Base-by-base conservation (phyloP, 2,888 invertebrate genomes). In the Rhamphomyia laevipes region DNA sequence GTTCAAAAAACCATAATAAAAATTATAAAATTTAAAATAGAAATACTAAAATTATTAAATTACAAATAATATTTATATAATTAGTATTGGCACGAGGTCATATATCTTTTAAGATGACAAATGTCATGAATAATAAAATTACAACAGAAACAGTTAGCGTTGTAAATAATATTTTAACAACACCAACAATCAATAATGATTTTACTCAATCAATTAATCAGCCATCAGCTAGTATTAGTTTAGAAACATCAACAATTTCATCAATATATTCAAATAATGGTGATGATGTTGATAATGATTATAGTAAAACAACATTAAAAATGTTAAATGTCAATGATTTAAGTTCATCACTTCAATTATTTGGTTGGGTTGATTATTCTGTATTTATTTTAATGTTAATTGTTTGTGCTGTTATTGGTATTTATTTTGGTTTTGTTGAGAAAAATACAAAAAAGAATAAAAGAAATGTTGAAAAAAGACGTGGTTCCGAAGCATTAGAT, bases 401-500 rank as follows among this genome's bases (percentile, higher is more conserved):
- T n/a, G 72, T 83, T 42, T 89, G 88, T 67, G 81, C 87, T 4
- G 71, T 75, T 43, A 83, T 91, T 46, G 91, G 91, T 9, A 70
- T 89, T 51, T 89, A 87, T 67, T 89, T 85, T 68, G 89, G 87
- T 4, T 85, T 86, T 60, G 72, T 81, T 61, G 82, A 82, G 59
- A 81, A 82, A 56, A 63, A 61, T 50, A 30, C 35, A n/a, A 30
- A 21, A 17, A 53, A 45, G 48, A 52, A 18, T 11, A 59, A 59
- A 15, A 40, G 47, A 5, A 31, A 37, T 2, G 1, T 9, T 23
- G 61, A 61, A 45, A 58, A 64, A 48, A 58, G 64, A 10, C 59
- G 62, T 27, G 63, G 63, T 43, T 66, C 67, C 4, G 68, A 66
- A 54, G 70, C 66, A 7, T 77, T 79, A 63, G 84, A 84, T 62